These are phyloP conservation scores for Schizopygopsis malacanthus DNA, from an alignment of 2,797 vertebrate species.

Conservation along the genomic window DNA sequence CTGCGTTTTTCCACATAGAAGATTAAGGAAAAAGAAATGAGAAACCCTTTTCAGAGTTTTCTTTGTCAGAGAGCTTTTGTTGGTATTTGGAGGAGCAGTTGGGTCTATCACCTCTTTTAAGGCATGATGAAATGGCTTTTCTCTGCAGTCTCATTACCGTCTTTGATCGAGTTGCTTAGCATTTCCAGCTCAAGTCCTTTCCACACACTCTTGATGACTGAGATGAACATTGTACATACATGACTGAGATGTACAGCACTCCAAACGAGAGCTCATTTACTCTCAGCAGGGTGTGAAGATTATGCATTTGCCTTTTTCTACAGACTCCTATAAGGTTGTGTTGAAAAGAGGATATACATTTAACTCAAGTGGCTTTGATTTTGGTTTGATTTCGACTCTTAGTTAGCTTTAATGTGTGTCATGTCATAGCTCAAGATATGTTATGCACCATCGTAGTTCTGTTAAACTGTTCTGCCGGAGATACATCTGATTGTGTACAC, in stretches of 20 bases:
- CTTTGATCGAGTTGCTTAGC: constrained; percentile 37
- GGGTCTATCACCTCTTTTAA: constrained; percentile 33
- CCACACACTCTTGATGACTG: constrained; percentile 21
- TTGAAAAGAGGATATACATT: constrained; percentile 12
- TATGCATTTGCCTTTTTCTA: constrained; percentile 7
- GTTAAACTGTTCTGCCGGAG: not conserved
- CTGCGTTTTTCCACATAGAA: constrained; percentile 15
- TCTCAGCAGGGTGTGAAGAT: constrained; percentile 14
- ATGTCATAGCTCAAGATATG: not conserved
- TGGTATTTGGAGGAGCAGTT: constrained; percentile 14
- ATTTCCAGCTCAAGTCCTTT: constrained; percentile 20
- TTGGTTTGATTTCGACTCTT: not conserved
- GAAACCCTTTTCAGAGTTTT: constrained; percentile 11
- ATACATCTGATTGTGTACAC: constrained; percentile 2
- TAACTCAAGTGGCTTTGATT: not conserved
- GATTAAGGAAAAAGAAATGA: constrained; percentile 33
- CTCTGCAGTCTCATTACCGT: constrained; percentile 17
- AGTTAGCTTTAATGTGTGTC: not conserved
- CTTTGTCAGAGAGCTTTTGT: constrained; percentile 27
- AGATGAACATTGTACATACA: constrained; percentile 5
- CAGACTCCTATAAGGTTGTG: not conserved
- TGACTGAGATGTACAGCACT: constrained; percentile 26
- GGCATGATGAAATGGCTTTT: constrained; percentile 38
- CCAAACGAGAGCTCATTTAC: constrained; percentile 25
- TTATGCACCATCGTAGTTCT: not conserved